A percentile compares a stretch with the other conserved stretches of the same genome.
Conservation (phyloP, 2,797 vertebrate genomes). For the Sorex maritimensis region DNA sequence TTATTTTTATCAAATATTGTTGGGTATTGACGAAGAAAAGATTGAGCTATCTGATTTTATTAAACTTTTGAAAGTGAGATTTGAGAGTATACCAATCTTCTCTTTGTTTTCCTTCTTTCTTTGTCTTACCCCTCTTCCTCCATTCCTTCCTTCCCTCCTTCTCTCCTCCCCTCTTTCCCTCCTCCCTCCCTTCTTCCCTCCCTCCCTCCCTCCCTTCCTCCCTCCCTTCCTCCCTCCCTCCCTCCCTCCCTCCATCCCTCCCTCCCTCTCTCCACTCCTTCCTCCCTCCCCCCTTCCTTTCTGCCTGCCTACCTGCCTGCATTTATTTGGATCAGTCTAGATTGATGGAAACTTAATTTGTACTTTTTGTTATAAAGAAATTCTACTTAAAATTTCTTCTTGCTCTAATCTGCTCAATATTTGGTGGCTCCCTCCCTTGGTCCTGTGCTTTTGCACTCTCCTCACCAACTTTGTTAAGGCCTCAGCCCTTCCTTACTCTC, state of each 20-base stretch:
- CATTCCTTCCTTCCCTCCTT: no score
- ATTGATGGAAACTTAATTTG: not conserved
- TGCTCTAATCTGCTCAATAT: no score
- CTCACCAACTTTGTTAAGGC: no score
- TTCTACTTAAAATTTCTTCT: no score
- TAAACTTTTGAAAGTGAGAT: not conserved
- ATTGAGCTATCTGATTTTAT: not conserved
- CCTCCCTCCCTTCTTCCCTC: no score
- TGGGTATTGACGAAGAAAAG: not conserved
- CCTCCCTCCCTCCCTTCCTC: no score
- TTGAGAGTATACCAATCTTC: not conserved
- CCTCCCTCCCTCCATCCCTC: no score
- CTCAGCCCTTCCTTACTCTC: not conserved
- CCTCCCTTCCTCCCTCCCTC: not conserved
- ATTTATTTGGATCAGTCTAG: not conserved
- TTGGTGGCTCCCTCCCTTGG: no score
- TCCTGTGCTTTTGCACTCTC: not conserved
- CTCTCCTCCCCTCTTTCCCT: no score
- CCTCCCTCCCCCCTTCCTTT: no score
- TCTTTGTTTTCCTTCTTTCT: not conserved
- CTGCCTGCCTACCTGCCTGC: no score
- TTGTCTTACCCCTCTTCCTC: rapidly evolving
- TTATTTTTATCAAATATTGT: conserved; percentile 12
- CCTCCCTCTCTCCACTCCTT: no score
- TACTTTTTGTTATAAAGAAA: not conserved